Evolutionary conservation across 2,888 invertebrate genomes (phyloP).

Genomic region (Polydrusus cervinus): DNA sequence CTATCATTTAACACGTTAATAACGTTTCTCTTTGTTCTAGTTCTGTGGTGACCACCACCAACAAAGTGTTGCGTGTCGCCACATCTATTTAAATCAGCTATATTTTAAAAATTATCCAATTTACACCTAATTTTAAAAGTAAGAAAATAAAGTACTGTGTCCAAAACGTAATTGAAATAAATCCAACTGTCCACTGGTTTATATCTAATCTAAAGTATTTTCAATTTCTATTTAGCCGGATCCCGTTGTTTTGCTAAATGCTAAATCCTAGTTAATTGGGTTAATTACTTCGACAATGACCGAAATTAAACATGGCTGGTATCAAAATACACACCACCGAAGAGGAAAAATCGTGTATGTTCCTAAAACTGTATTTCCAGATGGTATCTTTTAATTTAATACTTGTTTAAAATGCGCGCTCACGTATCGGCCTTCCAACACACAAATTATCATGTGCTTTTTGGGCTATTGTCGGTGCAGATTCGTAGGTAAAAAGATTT

Average conservation of each 20-base stretch:
- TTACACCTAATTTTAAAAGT: too few species aligned
- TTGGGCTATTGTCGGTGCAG: slow-evolving; percentile 58
- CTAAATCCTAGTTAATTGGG: slow-evolving; percentile 7
- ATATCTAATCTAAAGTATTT: too few species aligned
- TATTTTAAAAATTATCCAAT: too few species aligned
- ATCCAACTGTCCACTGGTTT: too few species aligned
- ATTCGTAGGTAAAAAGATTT: slow-evolving; percentile 47
- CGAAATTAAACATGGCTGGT: slow-evolving; percentile 28
- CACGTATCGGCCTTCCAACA: slow-evolving; percentile 62
- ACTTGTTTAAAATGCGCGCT: slow-evolving; percentile 66
- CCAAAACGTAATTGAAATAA: too few species aligned
- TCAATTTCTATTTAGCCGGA: too few species aligned
- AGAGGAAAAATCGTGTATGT: slow-evolving; percentile 47
- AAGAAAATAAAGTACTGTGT: too few species aligned
- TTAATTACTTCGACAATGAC: slow-evolving; percentile 6
- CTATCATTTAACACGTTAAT: too few species aligned
- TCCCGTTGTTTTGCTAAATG: background rate
- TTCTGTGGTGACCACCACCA: too few species aligned
- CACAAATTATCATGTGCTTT: slow-evolving; percentile 60
- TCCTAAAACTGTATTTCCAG: slow-evolving; percentile 58
- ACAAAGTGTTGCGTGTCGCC: too few species aligned
- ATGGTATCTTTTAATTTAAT: slow-evolving; percentile 65
- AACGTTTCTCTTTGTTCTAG: too few species aligned
- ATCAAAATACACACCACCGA: slow-evolving; percentile 41
- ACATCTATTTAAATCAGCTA: too few species aligned